Conservation (phyloP, 2,113 vertebrate genomes). For the Eurypyga helias region DNA sequence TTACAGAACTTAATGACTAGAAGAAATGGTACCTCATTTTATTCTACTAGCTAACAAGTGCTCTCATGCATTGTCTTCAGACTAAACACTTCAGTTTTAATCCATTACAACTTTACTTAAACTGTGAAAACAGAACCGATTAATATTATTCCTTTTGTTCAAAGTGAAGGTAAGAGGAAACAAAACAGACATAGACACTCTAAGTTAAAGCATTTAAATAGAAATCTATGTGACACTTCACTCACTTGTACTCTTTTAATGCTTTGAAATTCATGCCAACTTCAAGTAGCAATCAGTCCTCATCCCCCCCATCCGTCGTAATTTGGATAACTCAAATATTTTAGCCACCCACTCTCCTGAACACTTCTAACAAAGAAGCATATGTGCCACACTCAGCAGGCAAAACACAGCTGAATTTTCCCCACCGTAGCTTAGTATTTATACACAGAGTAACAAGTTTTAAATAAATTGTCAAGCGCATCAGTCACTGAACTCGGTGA, state of each 20-base stretch:
- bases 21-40: neutral
- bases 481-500: neutral
- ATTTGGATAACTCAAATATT: conserved; percentile 61
- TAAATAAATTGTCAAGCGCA: neutral
- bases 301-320: neutral
- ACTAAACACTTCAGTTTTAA: neutral
- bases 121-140: neutral
- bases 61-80: neutral
- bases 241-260: neutral
- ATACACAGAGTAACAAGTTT: neutral
- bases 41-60: neutral
- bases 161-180: neutral
- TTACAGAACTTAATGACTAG: neutral
- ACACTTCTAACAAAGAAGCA: conserved; percentile 54
- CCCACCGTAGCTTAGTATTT: neutral
- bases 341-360: conserved; percentile 57
- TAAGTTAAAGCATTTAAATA: conserved; percentile 11
- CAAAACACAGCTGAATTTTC: conserved; percentile 45
- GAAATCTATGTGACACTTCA: neutral
- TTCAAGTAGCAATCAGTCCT: conserved; percentile 16
- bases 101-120: neutral
- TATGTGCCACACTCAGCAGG: conserved; percentile 40
- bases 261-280: conserved; percentile 49
- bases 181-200: neutral
- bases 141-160: neutral